Conservation (phyloP, 2,113 vertebrate species). For the Eidolon helvum region DNA sequence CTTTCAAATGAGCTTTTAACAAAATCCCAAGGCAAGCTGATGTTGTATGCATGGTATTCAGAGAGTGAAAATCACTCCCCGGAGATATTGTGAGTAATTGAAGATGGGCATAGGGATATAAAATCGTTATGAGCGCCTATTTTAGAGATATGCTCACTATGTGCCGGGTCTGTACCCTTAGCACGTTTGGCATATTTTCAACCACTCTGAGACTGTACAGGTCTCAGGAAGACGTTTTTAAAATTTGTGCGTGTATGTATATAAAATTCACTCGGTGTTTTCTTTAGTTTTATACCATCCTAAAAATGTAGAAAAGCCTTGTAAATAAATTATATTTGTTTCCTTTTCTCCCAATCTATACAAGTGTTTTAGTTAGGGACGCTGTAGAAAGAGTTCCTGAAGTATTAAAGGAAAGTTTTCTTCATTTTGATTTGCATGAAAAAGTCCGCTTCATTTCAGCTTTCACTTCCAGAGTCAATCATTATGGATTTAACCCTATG, state of each 20-base stretch:
- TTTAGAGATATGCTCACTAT: neutral
- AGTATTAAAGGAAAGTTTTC: neutral
- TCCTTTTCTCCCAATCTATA: neutral
- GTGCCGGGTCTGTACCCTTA: neutral
- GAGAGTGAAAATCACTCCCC: constrained; percentile 3
- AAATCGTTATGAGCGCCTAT: neutral
- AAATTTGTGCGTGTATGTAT: neutral
- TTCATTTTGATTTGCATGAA: neutral
- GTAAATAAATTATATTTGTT: neutral
- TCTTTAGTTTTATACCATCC: neutral
- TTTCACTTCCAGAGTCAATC: neutral
- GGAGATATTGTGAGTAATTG: neutral
- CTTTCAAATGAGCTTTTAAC: constrained; percentile 28
- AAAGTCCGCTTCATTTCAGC: constrained; percentile 10
- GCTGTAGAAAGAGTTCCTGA: neutral
- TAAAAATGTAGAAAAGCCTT: neutral
- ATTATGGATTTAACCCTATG: neutral
- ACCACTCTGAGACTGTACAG: neutral
- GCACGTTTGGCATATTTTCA: neutral
- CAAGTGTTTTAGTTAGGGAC: neutral
- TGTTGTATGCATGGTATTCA: neutral
- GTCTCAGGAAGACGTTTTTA: neutral
- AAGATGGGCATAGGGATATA: neutral
- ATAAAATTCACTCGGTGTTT: neutral
- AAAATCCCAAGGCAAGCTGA: neutral